These are phyloP conservation scores for Xiphophorus hellerii DNA, from an alignment of 2,113 vertebrate species.

Conservation along the genomic window DNA sequence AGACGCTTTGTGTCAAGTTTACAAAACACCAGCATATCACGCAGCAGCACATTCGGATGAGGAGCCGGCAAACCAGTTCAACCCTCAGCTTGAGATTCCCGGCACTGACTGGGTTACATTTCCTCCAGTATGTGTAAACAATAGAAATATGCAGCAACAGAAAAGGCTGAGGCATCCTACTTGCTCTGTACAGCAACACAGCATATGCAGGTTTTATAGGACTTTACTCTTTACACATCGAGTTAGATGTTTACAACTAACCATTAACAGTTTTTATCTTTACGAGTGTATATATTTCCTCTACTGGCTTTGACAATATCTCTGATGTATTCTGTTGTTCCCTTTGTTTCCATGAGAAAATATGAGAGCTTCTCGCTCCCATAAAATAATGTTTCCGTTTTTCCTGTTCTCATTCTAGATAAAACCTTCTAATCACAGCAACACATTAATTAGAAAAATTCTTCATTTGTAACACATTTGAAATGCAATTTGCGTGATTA, in stretches of 20 bases:
- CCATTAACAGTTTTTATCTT: too few species aligned
- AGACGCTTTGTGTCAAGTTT: conserved; percentile 22
- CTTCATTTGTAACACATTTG: background rate
- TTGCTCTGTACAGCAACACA: background rate
- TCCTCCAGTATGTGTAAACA: background rate
- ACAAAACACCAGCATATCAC: conserved; percentile 48
- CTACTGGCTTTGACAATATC: too few species aligned
- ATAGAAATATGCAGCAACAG: background rate
- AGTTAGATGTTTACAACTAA: too few species aligned
- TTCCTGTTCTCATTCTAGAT: too few species aligned
- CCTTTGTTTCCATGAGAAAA: too few species aligned
- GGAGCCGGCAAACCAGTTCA: conserved; percentile 71
- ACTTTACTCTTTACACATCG: too few species aligned
- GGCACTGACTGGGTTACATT: background rate
- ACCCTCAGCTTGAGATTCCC: background rate
- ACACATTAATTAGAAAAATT: background rate
- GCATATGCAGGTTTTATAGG: too few species aligned
- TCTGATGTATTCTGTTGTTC: too few species aligned
- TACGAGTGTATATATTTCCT: too few species aligned
- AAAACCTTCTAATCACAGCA: background rate
- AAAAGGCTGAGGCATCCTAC: background rate
- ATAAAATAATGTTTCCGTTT: too few species aligned
- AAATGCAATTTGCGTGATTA: background rate
- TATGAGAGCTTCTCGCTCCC: too few species aligned
- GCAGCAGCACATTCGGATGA: conserved; percentile 7